Base-by-base conservation (phyloP, 2,888 invertebrate genomes). In the Neoascia interrupta region DNA sequence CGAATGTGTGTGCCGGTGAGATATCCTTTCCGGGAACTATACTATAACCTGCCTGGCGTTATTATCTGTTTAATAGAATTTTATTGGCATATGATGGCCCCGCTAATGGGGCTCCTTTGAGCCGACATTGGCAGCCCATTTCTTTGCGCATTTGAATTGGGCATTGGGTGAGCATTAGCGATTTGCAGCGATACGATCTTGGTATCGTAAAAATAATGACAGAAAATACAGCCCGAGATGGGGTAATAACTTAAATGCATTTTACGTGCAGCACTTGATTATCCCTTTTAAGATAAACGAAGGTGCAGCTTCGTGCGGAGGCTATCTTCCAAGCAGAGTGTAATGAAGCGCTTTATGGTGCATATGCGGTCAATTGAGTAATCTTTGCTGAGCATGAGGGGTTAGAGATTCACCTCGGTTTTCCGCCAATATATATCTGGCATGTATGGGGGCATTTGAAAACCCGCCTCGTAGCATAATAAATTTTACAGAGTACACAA, bases 51-150 rank as follows among this genome's bases (percentile, higher is more conserved):
- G 36, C 5, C 37, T 39, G 53, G 54, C n/a, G n/a, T 60, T 61
- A 61, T 68, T 79, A 79, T 73, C 79, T 61, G 66, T 73, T 79
- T 56, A 79, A 68, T 79, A 56, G 79, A 66, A 56, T 73, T 79
- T 79, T 79, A 79, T 61, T 68, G 66, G 31, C 47, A 36, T 47
- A 36, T 56, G 49, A 79, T 79, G 41, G 68, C 28, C 26, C 31
- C 26, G 23, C 56, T 68, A 68, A 73, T 66, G 79, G 66, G 28
- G n/a, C 23, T 11, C 5, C 34, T 26, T 8, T 11, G 16, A 37
- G 21, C 31, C 31, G 8, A 31, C n/a, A 31, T 8, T 31, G n/a
- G n/a, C n/a, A 31, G n/a, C 13, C 1, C 34, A 8, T 28, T 1
- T 28, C 28, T 13, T 18, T 18, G 16, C 23, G 41, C 13, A 41